phyloP scores from a whole-genome alignment of 2,797 vertebrate species.

The Lepus oiostolus region DNA sequence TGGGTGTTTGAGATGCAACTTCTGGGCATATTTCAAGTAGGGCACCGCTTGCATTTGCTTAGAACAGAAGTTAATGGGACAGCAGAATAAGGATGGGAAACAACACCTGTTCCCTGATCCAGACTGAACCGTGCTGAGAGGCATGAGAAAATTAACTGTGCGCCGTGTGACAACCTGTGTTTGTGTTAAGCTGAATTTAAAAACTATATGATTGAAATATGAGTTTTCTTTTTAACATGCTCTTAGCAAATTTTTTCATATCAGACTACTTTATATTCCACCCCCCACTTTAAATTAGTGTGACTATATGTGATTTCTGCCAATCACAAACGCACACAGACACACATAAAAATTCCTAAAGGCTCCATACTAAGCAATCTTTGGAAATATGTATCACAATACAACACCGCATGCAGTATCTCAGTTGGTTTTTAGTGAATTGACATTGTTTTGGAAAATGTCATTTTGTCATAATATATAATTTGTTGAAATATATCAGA shows the following conservation, averaged over 20 bases:
- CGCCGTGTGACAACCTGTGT: not conserved
- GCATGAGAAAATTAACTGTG: not conserved
- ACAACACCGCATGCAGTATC: too few species aligned
- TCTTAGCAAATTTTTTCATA: not conserved
- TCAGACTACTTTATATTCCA: not conserved
- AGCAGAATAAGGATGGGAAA: not conserved
- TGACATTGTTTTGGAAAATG: constrained; percentile 30
- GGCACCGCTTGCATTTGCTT: not conserved
- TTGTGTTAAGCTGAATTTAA: not conserved
- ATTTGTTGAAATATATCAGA: not conserved
- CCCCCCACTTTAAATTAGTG: not conserved
- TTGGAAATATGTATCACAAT: not conserved
- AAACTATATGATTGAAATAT: not conserved
- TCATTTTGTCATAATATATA: not conserved
- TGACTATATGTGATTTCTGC: not conserved
- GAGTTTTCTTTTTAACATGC: not conserved
- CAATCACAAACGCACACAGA: not conserved
- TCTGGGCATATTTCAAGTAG: not conserved
- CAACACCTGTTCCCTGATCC: not conserved
- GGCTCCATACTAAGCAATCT: not conserved
- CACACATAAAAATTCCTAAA: too few species aligned
- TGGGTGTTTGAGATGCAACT: not conserved
- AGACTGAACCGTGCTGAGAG: not conserved
- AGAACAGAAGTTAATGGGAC: not conserved
- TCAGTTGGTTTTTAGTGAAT: not conserved